These are phyloP conservation scores for Neotragus moschatus DNA, from an alignment of 2,113 vertebrate genomes.

Conservation along the genomic window DNA sequence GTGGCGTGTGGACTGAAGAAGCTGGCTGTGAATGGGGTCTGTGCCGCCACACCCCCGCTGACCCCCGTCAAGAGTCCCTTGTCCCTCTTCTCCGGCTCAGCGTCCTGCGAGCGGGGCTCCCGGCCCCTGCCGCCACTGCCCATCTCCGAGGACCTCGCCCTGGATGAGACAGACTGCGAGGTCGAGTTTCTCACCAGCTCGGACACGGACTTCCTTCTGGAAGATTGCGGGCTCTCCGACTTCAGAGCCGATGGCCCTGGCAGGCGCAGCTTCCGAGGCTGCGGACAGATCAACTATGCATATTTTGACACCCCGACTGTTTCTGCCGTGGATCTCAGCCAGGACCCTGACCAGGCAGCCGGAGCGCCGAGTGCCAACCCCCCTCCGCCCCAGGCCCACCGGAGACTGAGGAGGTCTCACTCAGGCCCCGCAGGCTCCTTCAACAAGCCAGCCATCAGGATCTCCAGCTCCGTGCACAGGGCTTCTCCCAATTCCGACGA, in stretches of 20 bases:
- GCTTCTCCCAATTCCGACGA: conserved; percentile 81
- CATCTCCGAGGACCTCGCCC: conserved; percentile 72
- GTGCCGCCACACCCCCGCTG: conserved; percentile 80
- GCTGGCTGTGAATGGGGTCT: conserved; percentile 80
- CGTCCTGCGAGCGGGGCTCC: conserved; percentile 80
- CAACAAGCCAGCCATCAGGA: conserved; percentile 86
- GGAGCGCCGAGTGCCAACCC: conserved; percentile 52
- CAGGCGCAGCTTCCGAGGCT: conserved; percentile 86
- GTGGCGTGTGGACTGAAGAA: conserved; percentile 84
- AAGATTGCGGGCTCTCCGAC: conserved; percentile 75
- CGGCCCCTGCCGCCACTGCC: conserved; percentile 94
- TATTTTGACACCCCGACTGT: conserved; percentile 87
- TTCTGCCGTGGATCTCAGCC: conserved; percentile 69
- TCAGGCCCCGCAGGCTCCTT: conserved; percentile 95
- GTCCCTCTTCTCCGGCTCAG: conserved; percentile 33
- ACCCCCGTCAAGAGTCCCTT: conserved; percentile 79
- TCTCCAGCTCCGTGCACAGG: conserved; percentile 75
- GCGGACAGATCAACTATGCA: conserved; percentile 91
- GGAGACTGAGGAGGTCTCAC: conserved; percentile 89
- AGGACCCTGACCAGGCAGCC: conserved; percentile 54
- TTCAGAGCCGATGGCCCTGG: conserved; percentile 81
- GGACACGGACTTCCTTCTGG: conserved; percentile 90
- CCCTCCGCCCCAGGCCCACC: conserved; percentile 84
- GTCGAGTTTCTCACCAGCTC: conserved; percentile 93
- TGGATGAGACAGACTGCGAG: conserved; percentile 90